phyloP scores from a whole-genome alignment of 1,140 invertebrate species.

The Kradibia gibbosae region DNA sequence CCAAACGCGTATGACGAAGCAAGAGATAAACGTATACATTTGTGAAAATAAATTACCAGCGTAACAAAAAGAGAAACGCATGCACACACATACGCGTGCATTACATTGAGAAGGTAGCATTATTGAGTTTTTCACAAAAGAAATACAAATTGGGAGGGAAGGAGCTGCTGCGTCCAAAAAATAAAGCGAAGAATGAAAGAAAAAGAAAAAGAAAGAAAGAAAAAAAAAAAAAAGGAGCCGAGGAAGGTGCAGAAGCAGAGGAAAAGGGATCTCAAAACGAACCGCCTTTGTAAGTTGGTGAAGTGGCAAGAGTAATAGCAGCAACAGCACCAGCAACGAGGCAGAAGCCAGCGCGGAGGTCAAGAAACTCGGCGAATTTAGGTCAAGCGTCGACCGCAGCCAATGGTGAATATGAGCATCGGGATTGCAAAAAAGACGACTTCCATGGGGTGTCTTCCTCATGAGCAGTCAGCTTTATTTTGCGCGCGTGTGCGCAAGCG shows the following conservation, averaged over 20 bases:
- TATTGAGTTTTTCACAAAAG: constrained; percentile 26
- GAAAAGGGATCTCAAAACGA: constrained; percentile 8
- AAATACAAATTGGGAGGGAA: neutral
- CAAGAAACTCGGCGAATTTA: constrained; percentile 48
- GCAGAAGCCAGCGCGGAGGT: constrained; percentile 23
- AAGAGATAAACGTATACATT: constrained; percentile 35
- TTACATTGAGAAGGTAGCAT: neutral
- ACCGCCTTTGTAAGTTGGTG: constrained; percentile 41
- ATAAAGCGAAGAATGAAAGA: constrained; percentile 14
- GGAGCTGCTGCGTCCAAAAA: neutral
- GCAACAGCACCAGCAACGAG: constrained; percentile 1
- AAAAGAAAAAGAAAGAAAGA: constrained; percentile 4
- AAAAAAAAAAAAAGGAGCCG: neutral
- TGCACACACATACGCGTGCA: neutral
- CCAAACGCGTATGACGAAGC: neutral
- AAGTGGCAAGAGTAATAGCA: constrained; percentile 1
- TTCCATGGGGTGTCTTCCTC: constrained; percentile 50
- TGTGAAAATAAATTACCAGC: constrained; percentile 22
- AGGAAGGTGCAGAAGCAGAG: neutral
- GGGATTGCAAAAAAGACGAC: constrained; percentile 35
- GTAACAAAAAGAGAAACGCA: neutral
- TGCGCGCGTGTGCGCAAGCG: neutral
- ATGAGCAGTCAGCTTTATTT: constrained; percentile 23
- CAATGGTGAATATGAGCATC: constrained; percentile 45
- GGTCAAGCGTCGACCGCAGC: constrained; percentile 45